phyloP scores from a whole-genome alignment of 2,888 invertebrate species.

The Stenoptilia bipunctidactyla region DNA sequence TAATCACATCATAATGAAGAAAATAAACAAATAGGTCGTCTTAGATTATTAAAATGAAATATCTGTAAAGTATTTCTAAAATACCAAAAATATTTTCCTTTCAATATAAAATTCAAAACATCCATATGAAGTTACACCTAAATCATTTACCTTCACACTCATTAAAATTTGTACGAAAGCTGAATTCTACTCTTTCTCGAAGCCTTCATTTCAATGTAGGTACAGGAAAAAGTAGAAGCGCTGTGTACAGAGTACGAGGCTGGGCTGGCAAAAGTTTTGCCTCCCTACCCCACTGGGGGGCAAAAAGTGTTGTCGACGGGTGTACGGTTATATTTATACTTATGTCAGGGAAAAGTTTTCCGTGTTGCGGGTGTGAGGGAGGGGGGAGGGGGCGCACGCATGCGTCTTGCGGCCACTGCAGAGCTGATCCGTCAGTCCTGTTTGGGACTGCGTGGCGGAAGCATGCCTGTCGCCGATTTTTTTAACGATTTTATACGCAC shows the following conservation, averaged over 20 bases:
- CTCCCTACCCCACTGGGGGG: constrained; percentile 50
- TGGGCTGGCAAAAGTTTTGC: constrained; percentile 66
- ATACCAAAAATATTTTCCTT: no score
- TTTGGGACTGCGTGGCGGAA: constrained; percentile 32
- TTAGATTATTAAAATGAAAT: no score
- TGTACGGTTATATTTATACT: constrained; percentile 58
- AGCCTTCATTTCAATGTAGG: constrained; percentile 69
- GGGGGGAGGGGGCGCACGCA: constrained; percentile 42
- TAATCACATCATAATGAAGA: no score
- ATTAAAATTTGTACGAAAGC: constrained; percentile 70
- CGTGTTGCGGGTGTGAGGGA: constrained; percentile 62
- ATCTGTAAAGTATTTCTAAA: no score
- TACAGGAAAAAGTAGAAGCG: constrained; percentile 71
- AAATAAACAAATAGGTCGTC: no score
- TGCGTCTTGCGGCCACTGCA: constrained; percentile 46
- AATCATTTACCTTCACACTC: constrained; percentile 54
- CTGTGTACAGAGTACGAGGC: constrained; percentile 64
- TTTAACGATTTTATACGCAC: constrained; percentile 2
- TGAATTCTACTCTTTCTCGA: constrained; percentile 70
- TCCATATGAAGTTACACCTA: constrained; percentile 43
- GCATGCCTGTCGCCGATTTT: constrained; percentile 5
- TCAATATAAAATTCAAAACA: constrained; percentile 36
- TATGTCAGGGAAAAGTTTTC: constrained; percentile 70
- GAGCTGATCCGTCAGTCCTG: constrained; percentile 57
- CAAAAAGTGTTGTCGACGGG: constrained; percentile 70